phyloP scores from a whole-genome alignment of 1,140 invertebrate species.

The Telenomus remus region DNA sequence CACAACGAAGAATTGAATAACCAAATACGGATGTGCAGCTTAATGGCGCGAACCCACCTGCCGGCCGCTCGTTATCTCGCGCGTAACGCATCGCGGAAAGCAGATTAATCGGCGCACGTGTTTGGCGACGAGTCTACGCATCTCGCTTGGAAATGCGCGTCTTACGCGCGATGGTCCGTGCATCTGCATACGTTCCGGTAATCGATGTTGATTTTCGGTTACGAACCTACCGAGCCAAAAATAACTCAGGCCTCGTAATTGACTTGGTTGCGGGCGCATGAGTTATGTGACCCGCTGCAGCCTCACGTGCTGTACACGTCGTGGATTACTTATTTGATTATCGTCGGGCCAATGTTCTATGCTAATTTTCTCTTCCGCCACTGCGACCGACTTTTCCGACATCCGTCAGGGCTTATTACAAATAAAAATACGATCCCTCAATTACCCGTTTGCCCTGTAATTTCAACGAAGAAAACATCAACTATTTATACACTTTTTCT shows the following conservation, averaged over 20 bases:
- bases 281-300: not conserved
- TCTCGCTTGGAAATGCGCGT: conserved; percentile 7
- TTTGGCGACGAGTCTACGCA: conserved; percentile 9
- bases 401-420: too few species aligned
- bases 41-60: conserved; percentile 57
- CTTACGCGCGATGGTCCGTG: conserved; percentile 41
- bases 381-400: too few species aligned
- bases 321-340: conserved; percentile 2
- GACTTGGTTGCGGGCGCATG: not conserved
- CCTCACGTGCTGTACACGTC: not conserved
- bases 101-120: conserved; percentile 46
- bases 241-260: conserved; percentile 3
- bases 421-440: too few species aligned
- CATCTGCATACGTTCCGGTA: conserved; percentile 33
- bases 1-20: conserved; percentile 52
- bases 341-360: conserved; percentile 1
- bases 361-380: too few species aligned
- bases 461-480: too few species aligned
- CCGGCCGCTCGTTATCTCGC: conserved; percentile 55
- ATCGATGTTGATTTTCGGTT: conserved; percentile 48
- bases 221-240: conserved; percentile 6
- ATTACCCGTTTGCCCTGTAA: too few species aligned
- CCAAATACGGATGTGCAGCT: conserved; percentile 47
- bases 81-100: conserved; percentile 42
- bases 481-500: too few species aligned